Conservation (phyloP, 2,888 invertebrate genomes). For the Exocentrus adspersus region DNA sequence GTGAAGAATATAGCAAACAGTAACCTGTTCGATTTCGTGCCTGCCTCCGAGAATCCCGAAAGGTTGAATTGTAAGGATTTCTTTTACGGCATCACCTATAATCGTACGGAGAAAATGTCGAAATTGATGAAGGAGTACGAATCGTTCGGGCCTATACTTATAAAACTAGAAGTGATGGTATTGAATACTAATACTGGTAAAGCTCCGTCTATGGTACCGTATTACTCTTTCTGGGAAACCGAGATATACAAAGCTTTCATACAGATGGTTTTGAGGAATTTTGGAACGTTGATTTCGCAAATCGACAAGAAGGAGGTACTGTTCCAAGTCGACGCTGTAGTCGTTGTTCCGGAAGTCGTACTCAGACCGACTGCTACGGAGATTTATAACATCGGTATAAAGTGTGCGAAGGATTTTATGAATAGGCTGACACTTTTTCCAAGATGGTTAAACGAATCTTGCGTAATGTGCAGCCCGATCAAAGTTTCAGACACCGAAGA, state of each 20-base stretch:
- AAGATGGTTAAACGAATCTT: constrained; percentile 88
- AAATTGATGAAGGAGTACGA: constrained; percentile 78
- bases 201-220: constrained; percentile 77
- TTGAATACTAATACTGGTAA: constrained; percentile 81
- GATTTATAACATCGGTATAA: constrained; percentile 79
- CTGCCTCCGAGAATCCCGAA: constrained; percentile 43
- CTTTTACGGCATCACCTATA: constrained; percentile 76
- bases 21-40: constrained; percentile 67
- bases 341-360: constrained; percentile 80
- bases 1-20: constrained; percentile 68
- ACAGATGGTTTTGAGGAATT: constrained; percentile 75
- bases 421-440: constrained; percentile 79
- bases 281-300: constrained; percentile 74
- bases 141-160: constrained; percentile 82
- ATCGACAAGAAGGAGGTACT: constrained; percentile 67
- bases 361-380: constrained; percentile 80
- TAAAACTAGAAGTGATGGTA: constrained; percentile 87
- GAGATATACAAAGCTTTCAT: constrained; percentile 77
- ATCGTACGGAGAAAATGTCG: constrained; percentile 75
- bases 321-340: constrained; percentile 82
- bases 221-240: constrained; percentile 85
- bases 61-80: constrained; percentile 67
- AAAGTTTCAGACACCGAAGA: constrained; percentile 67
- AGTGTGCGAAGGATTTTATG: constrained; percentile 79
- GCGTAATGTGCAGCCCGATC: constrained; percentile 76